Evolutionary conservation across 2,888 invertebrate genomes (phyloP), one percentile per base, ranked within the genome.

Genomic region (Lithophane semibrunnea): DNA sequence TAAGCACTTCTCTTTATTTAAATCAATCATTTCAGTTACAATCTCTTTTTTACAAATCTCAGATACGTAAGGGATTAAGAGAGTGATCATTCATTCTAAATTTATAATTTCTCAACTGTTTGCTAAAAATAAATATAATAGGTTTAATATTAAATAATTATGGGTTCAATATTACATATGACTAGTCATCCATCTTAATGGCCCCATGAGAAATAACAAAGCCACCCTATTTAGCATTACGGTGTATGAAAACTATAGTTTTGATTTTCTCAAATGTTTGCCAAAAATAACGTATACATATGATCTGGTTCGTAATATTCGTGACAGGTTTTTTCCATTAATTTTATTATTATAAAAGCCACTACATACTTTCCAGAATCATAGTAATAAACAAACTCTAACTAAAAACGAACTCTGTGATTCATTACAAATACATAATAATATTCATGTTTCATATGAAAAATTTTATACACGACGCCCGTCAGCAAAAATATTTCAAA

Each of bases 401-500:
- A 16, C 3, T 29, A 29, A 47, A 29, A 29, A 1, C n/a, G 9
- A 37, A 78, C 5, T 12, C 16, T 0, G 21, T n/a, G 0, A 64
- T 29, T 42, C 4, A 49, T 69, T 18, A 16, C 72, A 78, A 72
- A 37, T 37, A 37, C 37, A 37, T 37, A 2, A 60, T 16, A 0
- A 54, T 37, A 13, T 29, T 54, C 37, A 70, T 47, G n/a, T 13
- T 18, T n/a, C 63, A 5, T 44, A 8, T 16, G 13, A 72, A 68
- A 65, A 72, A 21, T 5, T 56, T 12, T n/a, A 61, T n/a, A 63
- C 56, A 42, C 49, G 24, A 44, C 13, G 13, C 18, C 52, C 21
- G 18, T 58, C 60, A n/a, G 47, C 9, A 29, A 69, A 65, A 65
- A 63, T 68, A 64, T 65, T 74, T 58, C 21, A 64, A 68, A 56